Percentiles rank a stretch among this genome's conserved stretches.
phyloP scores from a whole-genome alignment of 2,113 vertebrate genomes.

The Poeciliopsis turrubarensis region DNA sequence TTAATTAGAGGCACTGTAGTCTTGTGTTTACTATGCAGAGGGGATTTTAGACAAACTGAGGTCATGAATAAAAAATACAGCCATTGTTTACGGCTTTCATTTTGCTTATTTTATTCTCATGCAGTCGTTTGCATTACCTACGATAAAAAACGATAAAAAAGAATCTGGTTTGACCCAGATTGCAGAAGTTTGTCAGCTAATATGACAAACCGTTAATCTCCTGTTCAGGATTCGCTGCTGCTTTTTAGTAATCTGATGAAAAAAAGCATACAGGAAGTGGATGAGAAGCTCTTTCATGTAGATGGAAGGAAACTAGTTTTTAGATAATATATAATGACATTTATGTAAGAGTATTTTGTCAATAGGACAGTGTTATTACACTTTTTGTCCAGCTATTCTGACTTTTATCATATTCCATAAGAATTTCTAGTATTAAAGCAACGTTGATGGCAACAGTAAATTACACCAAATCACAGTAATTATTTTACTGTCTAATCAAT shows the following conservation, averaged over 20 bases:
- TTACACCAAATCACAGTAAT: too few relatives aligned
- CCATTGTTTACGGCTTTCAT: not conserved
- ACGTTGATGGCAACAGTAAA: not conserved
- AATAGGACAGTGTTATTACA: not conserved
- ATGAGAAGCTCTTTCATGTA: not conserved
- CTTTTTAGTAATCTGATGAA: conserved; percentile 2
- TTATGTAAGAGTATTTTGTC: not conserved
- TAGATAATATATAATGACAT: not conserved
- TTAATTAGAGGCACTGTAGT: conserved; percentile 20
- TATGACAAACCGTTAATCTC: not conserved
- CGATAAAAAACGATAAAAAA: not conserved
- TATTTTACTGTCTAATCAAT: not conserved
- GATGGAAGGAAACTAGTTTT: not conserved
- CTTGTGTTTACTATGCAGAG: conserved; percentile 11
- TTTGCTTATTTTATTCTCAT: not conserved
- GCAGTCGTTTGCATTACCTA: too few relatives aligned
- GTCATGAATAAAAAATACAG: conserved; percentile 1
- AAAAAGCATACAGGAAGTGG: not conserved
- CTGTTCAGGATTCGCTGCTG: too few relatives aligned
- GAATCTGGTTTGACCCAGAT: not conserved
- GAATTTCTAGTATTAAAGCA: not conserved
- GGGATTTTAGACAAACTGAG: conserved; percentile 1
- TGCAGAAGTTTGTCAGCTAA: conserved; percentile 5
- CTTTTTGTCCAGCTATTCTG: not conserved
- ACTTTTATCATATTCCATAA: not conserved